Base-by-base conservation (phyloP, 1,140 invertebrate species). In the Procambarus virginalis region DNA sequence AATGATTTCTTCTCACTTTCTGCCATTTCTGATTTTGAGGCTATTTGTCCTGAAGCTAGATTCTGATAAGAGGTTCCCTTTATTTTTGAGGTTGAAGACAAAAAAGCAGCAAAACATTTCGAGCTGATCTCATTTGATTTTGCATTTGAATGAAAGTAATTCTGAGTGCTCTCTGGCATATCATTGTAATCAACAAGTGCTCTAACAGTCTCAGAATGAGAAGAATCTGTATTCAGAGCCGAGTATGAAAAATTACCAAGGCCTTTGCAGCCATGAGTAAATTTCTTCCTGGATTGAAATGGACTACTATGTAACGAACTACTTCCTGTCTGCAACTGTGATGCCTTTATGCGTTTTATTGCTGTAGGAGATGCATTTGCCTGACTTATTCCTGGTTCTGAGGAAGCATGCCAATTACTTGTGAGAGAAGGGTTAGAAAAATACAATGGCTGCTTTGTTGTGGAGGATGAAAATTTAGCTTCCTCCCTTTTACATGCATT, bases 71-170 rank as follows among this genome's bases (percentile, higher is more conserved):
- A 84, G 22, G 64, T 49, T 73, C 82, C 68, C 73, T 10, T 84
- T 22, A 68, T 5, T 22, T 84, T 84, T 22, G 68, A 75, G 8
- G 60, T 75, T 84, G 68, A 84, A 34, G 81, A 83, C 68, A 84
- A 49, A 70, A 84, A 84, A 84, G 82, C 82, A 70, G 68, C 82
- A 70, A 84, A 75, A 55, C 64, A 73, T 48, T 84, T 75, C 20
- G 82, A 51, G 22, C 82, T 64, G 9, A 84, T 70, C 60, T 83
- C 81, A 83, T 83, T 83, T 6, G 81, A 83, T 12, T 70, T 83
- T 20, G 58, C 45, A 83, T 70, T 70, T 22, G 70, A 45, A 46
- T 83, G 81, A 68, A 83, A 83, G 46, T 60, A 83, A 83, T 48
- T 83, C 10, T 20, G 20, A 49, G 68, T 46, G 68, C 48, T 48